Base-by-base conservation (phyloP, 2,797 vertebrate genomes). In the Hemibagrus guttatus region DNA sequence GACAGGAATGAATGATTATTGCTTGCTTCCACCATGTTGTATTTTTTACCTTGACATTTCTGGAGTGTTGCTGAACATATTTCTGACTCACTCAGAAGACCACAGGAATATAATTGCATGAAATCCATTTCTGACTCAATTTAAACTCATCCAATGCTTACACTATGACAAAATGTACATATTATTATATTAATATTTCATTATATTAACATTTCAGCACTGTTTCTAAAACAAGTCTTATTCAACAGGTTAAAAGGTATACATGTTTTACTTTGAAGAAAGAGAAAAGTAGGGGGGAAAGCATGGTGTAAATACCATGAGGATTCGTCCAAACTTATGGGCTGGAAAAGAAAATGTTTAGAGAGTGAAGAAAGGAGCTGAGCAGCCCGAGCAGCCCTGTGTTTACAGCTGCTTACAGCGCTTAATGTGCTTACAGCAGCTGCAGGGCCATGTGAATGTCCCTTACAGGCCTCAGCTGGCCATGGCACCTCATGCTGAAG, bases 301-400 rank as follows among this genome's bases (percentile, higher is more conserved):
- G 31, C 28, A 14, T n/a, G 61, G 39, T 52, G 42, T 80, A 83
- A 85, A n/a, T 87, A 69, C 52, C 52, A 83, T 69, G 61, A 42
- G 80, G 39, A 39, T 84, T 68, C 79, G 13, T 87, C 35, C 59
- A 87, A 88, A 90, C 78, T 86, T 68, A 82, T 84, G 74, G 81
- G 69, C 80, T 86, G 81, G 58, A 89, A 90, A 87, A 90, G 84
- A 87, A 89, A 88, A 90, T 90, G 86, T 89, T 89, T 89, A 79
- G 46, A 86, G 78, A 90, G 81, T 52, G 35, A 82, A 89, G 81
- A 74, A 87, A 59, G 81, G 68, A 79, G 75, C 56, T 42, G 2
- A 1, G 81, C 79, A 84, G 76, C 6, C 26, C 9, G 52, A 84
- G 59, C 68, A 3, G n/a, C 66, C 35, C 39, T 71, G 78, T 83